Evolutionary conservation across 2,797 vertebrate species (phyloP), one percentile per base, ranked within the genome.

Genomic region (Lateolabrax maculatus): DNA sequence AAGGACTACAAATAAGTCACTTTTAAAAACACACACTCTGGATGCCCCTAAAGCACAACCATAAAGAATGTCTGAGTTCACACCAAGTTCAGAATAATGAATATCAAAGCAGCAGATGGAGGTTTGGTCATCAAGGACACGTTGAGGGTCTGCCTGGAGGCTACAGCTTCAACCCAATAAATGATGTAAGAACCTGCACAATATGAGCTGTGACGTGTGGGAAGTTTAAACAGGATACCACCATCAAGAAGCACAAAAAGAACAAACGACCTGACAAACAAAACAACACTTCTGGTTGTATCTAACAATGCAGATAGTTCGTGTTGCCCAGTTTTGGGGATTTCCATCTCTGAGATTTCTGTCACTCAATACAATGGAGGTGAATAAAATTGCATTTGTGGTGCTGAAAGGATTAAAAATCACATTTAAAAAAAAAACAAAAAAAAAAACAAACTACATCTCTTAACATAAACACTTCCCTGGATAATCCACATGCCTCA

Each of bases 21-120:
- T 8, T 9, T 46, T 23, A 6, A 21, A 69, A n/a, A 29, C 4
- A 43, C 10, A 60, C 25, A 25, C 41, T 7, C 39, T 6, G 23
- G 21, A n/a, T 39, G 29, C 11, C 36, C 36, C 13, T 62, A 15
- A 41, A 41, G 69, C 25, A 51, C 34, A 29, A 27, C n/a, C 23
- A 12, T 44, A 34, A 56, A 27, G 16, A 58, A 36, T 2, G 4
- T 25, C 7, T n/a, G 31, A 61, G n/a, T 71, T 71, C 44, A 41
- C 19, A 23, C 11, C 8, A 13, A 41, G 57, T 65, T 56, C 71
- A 53, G 48, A 62, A 44, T 25, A 52, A 60, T 58, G 53, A 43
- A 58, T 21, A 55, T 67, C 55, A 60, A 36, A 75, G 53, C 46
- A 5, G 55, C 53, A 25, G 25, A 51, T n/a, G 29, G 29, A 41